These are phyloP conservation scores for Siniperca undulata DNA, from an alignment of 2,797 vertebrate species.

Conservation along the genomic window DNA sequence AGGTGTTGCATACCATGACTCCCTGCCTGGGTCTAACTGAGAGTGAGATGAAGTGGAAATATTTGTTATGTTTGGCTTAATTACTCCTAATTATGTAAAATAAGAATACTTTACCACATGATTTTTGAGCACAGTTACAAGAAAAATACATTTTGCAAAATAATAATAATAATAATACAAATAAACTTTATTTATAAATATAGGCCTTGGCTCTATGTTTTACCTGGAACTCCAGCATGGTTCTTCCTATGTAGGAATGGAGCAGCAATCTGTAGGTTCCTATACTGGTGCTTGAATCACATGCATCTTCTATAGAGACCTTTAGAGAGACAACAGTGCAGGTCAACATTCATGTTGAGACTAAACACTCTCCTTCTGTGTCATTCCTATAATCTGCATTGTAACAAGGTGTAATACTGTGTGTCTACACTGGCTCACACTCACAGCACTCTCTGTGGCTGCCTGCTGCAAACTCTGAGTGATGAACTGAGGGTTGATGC, in stretches of 20 bases:
- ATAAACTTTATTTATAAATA: neutral
- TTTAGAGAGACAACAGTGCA: conserved; percentile 67
- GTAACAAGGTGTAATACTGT: neutral
- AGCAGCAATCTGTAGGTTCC: conserved; percentile 92
- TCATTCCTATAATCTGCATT: neutral
- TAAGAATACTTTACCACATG: conserved; percentile 19
- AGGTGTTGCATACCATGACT: conserved; percentile 47
- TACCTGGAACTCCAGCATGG: conserved; percentile 96
- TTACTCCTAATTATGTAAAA: conserved; percentile 20
- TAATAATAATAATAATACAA: neutral
- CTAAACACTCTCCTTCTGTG: neutral
- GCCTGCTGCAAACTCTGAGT: conserved; percentile 89
- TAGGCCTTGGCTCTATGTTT: conserved; percentile 2
- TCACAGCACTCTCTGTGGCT: conserved; percentile 87
- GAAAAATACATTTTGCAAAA: conserved; percentile 20
- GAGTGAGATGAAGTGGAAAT: conserved; percentile 20
- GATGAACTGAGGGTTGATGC: conserved; percentile 91
- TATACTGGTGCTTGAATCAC: conserved; percentile 90
- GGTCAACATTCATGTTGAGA: conserved; percentile 19
- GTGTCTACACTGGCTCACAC: conserved; percentile 53
- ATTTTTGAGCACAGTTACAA: conserved; percentile 42
- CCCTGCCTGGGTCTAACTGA: conserved; percentile 13
- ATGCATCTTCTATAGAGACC: conserved; percentile 88
- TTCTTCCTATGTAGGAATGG: conserved; percentile 89
- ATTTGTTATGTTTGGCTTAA: conserved; percentile 27